Base-by-base conservation (phyloP, 2,888 invertebrate species). In the Willowsia nigromaculata region DNA sequence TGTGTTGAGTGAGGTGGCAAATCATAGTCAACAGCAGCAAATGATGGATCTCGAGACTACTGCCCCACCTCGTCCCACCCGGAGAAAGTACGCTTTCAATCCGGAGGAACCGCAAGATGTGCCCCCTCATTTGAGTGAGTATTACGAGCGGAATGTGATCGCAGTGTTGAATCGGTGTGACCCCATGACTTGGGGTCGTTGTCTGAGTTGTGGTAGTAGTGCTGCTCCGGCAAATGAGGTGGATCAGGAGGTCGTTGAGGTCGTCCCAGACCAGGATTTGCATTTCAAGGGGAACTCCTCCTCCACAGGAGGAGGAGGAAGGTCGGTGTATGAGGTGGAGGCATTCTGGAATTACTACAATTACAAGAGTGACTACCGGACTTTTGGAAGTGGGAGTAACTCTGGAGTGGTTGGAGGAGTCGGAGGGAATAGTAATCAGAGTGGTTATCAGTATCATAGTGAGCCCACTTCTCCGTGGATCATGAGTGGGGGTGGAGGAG, bases 91-190 rank as follows among this genome's bases (percentile, higher is more conserved):
- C 27, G 85, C 88, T 15, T 90, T 76, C 37, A 83, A 82, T 27
- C 89, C 89, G 9, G 82, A 90, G 27, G 90, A 88, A 15, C 71
- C 80, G 56, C 82, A 82, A 33, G 90, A 91, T 43, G 62, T 86
- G 37, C 89, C 90, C 6, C 91, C 91, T 2, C 91, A 91, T 65
- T 53, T 91, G 13, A 90, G 89, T 68, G 87, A 90, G 81, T 90
- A 84, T 47, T 71, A 84, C 33, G 91, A 90, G 18, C 74, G 78
- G 56, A 90, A 89, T 89, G 89, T 91, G 81, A 91, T 91, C 47
- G 91, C 91, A 43, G 87, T 91, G 25, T 56, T 91, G 78, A 88
- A 88, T 43, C 87, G 90, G 40, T 91, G 91, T 89, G 91, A 91
- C 71, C 91, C 91, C 6, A 88, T 59, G 7, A 53, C 82, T 43